Evolutionary conservation across 2,888 invertebrate species (phyloP).

Genomic region (Plemyria rubiginata): DNA sequence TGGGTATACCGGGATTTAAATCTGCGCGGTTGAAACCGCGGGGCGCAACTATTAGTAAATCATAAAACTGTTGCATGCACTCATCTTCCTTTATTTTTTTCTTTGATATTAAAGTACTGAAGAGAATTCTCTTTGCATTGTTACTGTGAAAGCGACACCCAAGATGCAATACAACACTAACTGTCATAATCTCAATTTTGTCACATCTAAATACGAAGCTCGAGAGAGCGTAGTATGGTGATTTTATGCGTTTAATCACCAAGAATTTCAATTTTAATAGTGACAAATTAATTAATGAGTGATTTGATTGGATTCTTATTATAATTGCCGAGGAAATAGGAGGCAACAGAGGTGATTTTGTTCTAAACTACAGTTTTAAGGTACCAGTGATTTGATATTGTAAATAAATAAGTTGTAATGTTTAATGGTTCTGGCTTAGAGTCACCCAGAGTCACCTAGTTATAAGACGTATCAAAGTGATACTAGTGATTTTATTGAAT

Average conservation of each 20-base stretch:
- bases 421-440: no score
- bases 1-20: no score
- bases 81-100: no score
- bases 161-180: constrained; percentile 12
- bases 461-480: no score
- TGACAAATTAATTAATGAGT: constrained; percentile 58
- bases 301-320: constrained; percentile 50
- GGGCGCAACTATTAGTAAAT: no score
- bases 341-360: constrained; percentile 9
- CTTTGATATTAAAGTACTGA: not conserved
- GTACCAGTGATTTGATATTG: not conserved
- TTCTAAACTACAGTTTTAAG: not conserved
- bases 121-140: not conserved
- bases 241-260: constrained; percentile 34
- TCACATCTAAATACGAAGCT: constrained; percentile 17
- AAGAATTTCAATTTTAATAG: constrained; percentile 46
- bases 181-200: constrained; percentile 22
- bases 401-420: not conserved
- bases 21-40: no score
- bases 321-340: constrained; percentile 28
- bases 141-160: constrained; percentile 15
- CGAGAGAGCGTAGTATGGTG: constrained; percentile 35
- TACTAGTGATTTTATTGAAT: no score
- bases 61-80: no score
- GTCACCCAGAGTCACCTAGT: no score